Base-by-base conservation (phyloP, 2,113 vertebrate genomes). In the Ceyx cyanopectus region DNA sequence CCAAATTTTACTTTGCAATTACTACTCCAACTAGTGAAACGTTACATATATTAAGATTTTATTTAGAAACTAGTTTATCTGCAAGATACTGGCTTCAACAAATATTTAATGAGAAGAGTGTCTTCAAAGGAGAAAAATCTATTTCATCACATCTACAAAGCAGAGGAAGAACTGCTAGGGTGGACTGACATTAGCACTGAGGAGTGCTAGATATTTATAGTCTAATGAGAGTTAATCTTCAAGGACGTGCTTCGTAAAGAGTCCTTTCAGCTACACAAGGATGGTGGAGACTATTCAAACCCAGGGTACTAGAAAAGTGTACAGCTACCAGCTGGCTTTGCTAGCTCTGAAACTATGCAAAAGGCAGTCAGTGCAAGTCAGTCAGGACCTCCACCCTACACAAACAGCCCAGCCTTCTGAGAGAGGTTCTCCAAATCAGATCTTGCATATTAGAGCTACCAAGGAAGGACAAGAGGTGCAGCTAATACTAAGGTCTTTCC, bases 51-150 rank as follows among this genome's bases (percentile, higher is more conserved):
- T 0, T 1, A 90, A 20, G 37, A 83, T 54, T 80, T 65, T 70
- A 77, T 83, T 83, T 32, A 83, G 46, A 85, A 88, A 93, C 43
- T 27, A 74, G 32, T 41, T 95, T 79, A 90, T 48, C 51, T 66
- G 54, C 40, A 76, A 85, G 63, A 26, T 32, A 81, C 21, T 77
- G 67, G 19, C 37, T 91, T 92, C 27, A 69, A 40, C 51, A 77
- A 91, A 58, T 66, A 83, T 19, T 82, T 77, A 27, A 62, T 18
- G 22, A 74, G 60, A 65, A 74, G n/a, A 61, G 18, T 12, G 24
- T 62, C 43, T 85, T 92, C 72, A 87, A 92, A 92, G 56, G 46
- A 85, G 24, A 87, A 5, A 22, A 82, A 83, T 43, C 56, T 83
- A 91, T 74, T 80, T 56, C n/a, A 60, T 5, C 0, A 1, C 58